A percentile compares a stretch with the other conserved stretches of the same genome.
phyloP scores from a whole-genome alignment of 2,797 vertebrate species.

The Rhodeus uyekii region DNA sequence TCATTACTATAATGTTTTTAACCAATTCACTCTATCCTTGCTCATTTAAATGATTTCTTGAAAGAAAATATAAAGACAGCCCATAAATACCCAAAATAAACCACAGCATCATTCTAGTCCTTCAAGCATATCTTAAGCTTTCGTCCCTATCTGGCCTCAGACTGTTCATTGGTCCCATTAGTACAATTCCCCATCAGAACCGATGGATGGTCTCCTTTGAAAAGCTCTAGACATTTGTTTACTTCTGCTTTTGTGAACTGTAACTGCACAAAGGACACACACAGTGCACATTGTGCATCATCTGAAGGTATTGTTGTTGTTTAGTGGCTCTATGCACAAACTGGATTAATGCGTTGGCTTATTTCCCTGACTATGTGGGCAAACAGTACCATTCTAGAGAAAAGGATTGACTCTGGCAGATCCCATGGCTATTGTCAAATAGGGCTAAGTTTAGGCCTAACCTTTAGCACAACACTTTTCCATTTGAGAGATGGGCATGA shows the following conservation, averaged over 20 bases:
- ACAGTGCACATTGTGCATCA: background rate
- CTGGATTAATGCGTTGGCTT: background rate
- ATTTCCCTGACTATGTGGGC: conserved; percentile 15
- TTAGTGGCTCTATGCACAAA: background rate
- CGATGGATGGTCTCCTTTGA: conserved; percentile 12
- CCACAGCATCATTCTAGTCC: background rate
- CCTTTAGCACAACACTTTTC: conserved; percentile 47
- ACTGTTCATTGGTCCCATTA: background rate
- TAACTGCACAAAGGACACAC: background rate
- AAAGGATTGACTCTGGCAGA: conserved; percentile 29
- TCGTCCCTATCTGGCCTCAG: background rate
- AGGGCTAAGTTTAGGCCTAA: conserved; percentile 52
- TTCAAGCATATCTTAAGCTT: background rate
- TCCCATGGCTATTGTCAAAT: conserved; percentile 34
- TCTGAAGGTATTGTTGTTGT: background rate
- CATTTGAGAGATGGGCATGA: conserved; percentile 69
- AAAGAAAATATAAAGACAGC: background rate
- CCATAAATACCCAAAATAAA: background rate
- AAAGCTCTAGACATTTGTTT: background rate
- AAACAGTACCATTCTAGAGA: background rate
- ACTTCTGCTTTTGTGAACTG: conserved; percentile 8
- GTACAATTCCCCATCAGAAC: background rate
- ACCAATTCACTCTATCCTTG: no score
- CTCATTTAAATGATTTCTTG: background rate
- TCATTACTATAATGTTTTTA: no score